Base-by-base conservation (phyloP, 2,113 vertebrate species). In the Scytalopus superciliaris region DNA sequence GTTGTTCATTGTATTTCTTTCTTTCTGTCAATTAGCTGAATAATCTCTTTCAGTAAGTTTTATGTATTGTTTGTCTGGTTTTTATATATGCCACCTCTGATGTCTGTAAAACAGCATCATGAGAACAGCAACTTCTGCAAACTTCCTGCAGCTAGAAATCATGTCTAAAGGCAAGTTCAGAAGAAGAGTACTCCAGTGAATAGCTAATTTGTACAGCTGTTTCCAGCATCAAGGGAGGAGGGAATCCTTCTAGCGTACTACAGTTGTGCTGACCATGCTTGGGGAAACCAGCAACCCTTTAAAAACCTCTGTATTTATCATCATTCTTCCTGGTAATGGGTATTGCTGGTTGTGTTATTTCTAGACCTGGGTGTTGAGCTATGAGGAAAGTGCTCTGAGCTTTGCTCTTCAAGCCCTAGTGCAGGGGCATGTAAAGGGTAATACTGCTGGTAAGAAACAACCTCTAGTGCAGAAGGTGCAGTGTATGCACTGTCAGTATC, bases 301-400 rank as follows among this genome's bases (percentile, higher is more conserved):
- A 56, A 78, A 89, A 74, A 27, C 37, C 28, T 45, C 25, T 16
- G 7, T 47, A 16, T 83, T 75, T 70, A 18, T 28, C 62, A 12
- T 57, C 7, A 16, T 79, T 83, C 19, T 59, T 80, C 5, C 3
- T 0, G 1, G 1, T 7, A 3, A 16, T 55, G n/a, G 37, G 19
- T 30, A 3, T 44, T 83, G 62, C 47, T 86, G 45, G 15, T 39
- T 30, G 40, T 40, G 5, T 42, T 93, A 31, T 80, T 68, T 25
- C 23, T 55, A 7, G 23, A 27, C 19, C 15, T 55, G 14, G 14
- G 3, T 63, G 39, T 17, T 37, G 44, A 55, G 44, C 64, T 73
- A 22, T n/a, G 85, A 60, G 42, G 53, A 59, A 56, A n/a, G 6
- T 73, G 49, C 47, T 66, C 75, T 27, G 18, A 66, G 50, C 40